Base-by-base conservation (phyloP, 1,140 invertebrate species). In the Apocrypta bakeri region DNA sequence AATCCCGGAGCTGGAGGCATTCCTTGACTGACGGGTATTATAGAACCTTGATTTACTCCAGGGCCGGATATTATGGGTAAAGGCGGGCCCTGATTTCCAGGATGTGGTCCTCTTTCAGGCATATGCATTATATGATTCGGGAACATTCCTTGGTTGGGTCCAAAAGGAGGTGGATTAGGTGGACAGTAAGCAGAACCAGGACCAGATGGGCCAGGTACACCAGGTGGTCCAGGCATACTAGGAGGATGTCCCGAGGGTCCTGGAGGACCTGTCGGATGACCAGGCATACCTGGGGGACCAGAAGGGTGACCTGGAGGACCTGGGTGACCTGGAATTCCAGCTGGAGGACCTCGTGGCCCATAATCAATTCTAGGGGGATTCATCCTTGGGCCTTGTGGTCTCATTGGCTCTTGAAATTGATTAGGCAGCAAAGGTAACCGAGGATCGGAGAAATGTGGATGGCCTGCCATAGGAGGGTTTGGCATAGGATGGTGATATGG, bases 311-410 rank as follows among this genome's bases (percentile, higher is more conserved):
- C 69, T 63, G 31, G 11, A 37, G 25, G 31, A 25, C 48, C 48
- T 21, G 48, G 48, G 68, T 71, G 85, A 66, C 84, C 82, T 80
- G 81, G 86, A 27, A 83, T 66, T 3, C 81, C 63, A 63, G 81
- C 48, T 21, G 72, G 29, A 9, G 83, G 82, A 82, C 81, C 84
- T 8, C 89, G 82, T 12, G 86, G 83, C 1, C 85, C 87, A 17
- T 87, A 90, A 14, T 89, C 87, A 72, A 88, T 75, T 9, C 88
- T 85, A 8, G 88, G 83, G 0, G 81, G 73, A 17, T 87, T 85
- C 14, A 82, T 66, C 56, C 83, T 33, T 63, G 78, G 69, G 56
- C 33, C 56, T 24, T 78, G 84, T n/a, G 63, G 80, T 40, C 71
- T 61, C 12, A 81, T 7, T 71, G 76, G 33, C 31, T 76, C 84